Conservation (phyloP, 2,888 invertebrate genomes). For the Salpingus planirostris region DNA sequence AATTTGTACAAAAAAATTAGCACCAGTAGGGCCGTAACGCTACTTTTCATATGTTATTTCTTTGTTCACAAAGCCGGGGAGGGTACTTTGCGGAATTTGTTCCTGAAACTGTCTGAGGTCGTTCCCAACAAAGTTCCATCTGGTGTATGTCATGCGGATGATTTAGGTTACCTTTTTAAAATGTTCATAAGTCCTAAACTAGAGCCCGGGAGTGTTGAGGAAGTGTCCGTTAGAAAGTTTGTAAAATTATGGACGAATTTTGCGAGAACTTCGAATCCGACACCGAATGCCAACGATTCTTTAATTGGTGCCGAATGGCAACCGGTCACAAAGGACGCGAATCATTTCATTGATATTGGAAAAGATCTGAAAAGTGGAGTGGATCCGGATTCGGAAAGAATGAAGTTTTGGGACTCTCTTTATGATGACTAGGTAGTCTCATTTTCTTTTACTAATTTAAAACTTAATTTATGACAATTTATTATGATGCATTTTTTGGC, state of each 20-base stretch:
- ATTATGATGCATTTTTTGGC: too few species aligned
- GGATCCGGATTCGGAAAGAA: conserved; percentile 27
- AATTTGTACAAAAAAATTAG: conserved; percentile 28
- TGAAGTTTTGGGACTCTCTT: conserved; percentile 31
- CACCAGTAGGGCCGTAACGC: conserved; percentile 13
- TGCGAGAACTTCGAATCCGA: conserved; percentile 30
- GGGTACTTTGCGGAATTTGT: conserved; percentile 15
- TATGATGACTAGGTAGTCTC: too few species aligned
- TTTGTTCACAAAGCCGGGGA: conserved; percentile 21
- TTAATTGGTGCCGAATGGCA: conserved; percentile 27
- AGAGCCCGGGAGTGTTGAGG: conserved; percentile 20
- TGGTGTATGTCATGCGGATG: conserved; percentile 33
- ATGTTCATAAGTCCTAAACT: conserved; percentile 21
- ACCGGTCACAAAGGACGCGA: conserved; percentile 20
- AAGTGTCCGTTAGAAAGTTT: conserved; percentile 26
- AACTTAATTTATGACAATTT: too few species aligned
- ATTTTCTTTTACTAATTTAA: too few species aligned
- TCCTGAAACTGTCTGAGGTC: conserved; percentile 11
- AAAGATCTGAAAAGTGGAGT: conserved; percentile 21
- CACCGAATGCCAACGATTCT: conserved; percentile 20
- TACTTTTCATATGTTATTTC: conserved; percentile 20
- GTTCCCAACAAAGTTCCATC: conserved; percentile 16
- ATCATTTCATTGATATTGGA: conserved; percentile 30
- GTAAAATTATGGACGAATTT: conserved; percentile 36
- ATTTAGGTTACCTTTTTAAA: conserved; percentile 30